Conservation (phyloP, 2,797 vertebrate genomes). For the Lophotriccus pileatus region DNA sequence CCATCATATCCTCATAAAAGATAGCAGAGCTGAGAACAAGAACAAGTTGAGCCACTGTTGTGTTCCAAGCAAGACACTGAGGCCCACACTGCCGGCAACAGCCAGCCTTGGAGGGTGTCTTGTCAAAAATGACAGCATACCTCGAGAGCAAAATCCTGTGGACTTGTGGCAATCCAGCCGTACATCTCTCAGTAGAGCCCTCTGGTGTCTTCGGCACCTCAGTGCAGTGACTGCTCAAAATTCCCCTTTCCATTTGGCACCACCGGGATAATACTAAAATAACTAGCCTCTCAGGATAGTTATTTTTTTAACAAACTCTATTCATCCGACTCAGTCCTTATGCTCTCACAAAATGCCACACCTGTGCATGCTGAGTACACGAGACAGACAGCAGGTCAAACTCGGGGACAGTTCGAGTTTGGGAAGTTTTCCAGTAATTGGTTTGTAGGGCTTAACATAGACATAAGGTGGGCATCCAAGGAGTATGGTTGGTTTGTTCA, state of each 20-base stretch:
- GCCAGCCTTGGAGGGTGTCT: not conserved
- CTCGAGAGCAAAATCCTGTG: not conserved
- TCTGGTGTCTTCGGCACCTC: conserved; percentile 25
- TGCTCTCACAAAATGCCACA: not conserved
- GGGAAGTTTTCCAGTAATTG: not conserved
- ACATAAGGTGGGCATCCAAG: not conserved
- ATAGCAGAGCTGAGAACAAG: not conserved
- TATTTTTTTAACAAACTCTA: not conserved
- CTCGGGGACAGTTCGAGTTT: not conserved
- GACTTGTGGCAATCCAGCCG: not conserved
- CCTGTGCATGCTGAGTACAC: accelerated
- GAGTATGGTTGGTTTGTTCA: not conserved
- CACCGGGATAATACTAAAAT: too few relatives aligned
- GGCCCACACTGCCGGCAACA: accelerated
- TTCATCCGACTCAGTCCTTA: not conserved
- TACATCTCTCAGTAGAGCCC: not conserved
- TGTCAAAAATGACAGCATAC: not conserved
- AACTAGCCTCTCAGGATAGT: not conserved
- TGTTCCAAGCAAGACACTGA: not conserved
- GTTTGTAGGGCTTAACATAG: not conserved
- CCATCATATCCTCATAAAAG: not conserved
- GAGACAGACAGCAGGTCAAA: not conserved
- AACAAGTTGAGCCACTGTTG: not conserved
- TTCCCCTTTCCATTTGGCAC: not conserved
- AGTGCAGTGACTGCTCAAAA: not conserved